Conservation (phyloP, 1,140 invertebrate genomes). For the Teleopsis dalmanni region DNA sequence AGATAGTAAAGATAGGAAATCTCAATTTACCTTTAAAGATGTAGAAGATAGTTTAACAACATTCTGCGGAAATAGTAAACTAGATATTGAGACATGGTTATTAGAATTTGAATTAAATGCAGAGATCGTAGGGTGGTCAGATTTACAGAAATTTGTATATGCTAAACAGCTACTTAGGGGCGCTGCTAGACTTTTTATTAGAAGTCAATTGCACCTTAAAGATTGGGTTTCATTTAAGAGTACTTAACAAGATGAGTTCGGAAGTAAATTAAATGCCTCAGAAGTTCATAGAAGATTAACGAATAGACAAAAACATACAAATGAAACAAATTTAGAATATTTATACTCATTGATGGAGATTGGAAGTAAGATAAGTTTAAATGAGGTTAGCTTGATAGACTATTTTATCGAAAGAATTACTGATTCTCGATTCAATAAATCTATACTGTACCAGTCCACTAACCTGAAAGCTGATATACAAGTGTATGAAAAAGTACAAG, state of each 20-base stretch:
- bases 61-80: background rate
- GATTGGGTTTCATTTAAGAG: background rate
- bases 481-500: background rate
- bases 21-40: slow-evolving; percentile 3
- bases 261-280: background rate
- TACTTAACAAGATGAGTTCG: background rate
- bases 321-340: slow-evolving; percentile 4
- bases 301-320: background rate
- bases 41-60: background rate
- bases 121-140: background rate
- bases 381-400: slow-evolving; percentile 5
- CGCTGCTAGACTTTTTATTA: slow-evolving; percentile 2
- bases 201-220: background rate
- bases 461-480: background rate
- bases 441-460: background rate
- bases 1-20: too few relatives aligned
- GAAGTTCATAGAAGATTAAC: slow-evolving; percentile 4
- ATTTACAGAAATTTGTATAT: slow-evolving; percentile 7
- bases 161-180: slow-evolving; percentile 7
- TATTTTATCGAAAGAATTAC: slow-evolving; percentile 7
- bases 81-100: slow-evolving; percentile 1
- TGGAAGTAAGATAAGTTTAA: background rate
- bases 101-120: slow-evolving; percentile 5
- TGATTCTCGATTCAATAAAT: background rate
- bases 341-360: slow-evolving; percentile 8